A percentile compares a stretch with the other conserved stretches of the same genome.
These are phyloP conservation scores for Fopius arisanus DNA, from an alignment of 1,140 invertebrate species.

Conservation along the genomic window DNA sequence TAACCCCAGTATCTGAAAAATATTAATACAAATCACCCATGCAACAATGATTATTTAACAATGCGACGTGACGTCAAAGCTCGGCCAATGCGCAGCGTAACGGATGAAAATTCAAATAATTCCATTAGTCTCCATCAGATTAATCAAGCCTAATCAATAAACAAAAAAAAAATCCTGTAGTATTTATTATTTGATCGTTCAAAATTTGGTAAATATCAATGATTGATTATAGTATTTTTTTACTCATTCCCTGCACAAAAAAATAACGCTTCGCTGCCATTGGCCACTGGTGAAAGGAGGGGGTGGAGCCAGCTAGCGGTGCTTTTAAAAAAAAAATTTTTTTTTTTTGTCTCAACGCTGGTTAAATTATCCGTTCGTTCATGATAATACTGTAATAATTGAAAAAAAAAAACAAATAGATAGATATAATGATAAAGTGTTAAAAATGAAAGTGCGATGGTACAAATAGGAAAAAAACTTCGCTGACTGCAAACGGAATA, in stretches of 20 bases:
- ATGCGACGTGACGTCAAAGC: conserved; percentile 46
- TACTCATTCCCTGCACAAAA: conserved; percentile 40
- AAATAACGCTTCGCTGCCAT: conserved; percentile 59
- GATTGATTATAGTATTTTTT: conserved; percentile 32
- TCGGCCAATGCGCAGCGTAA: conserved; percentile 56
- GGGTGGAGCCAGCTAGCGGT: conserved; percentile 66
- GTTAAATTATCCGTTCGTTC: conserved; percentile 50
- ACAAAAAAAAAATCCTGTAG: not conserved
- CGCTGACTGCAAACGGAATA: conserved; percentile 22
- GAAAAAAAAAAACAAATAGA: not conserved
- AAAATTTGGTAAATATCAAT: not conserved
- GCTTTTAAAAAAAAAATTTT: conserved; percentile 44
- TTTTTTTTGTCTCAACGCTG: conserved; percentile 50
- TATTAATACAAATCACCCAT: conserved; percentile 10
- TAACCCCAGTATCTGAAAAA: conserved; percentile 12
- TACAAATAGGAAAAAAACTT: conserved; percentile 29
- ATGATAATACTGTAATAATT: conserved; percentile 9
- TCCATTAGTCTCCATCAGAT: not conserved
- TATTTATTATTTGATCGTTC: conserved; percentile 9
- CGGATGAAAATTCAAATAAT: too few species aligned
- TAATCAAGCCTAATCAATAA: not conserved
- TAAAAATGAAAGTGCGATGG: conserved; percentile 24
- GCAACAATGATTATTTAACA: not conserved
- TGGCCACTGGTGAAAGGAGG: conserved; percentile 64
- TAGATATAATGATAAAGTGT: conserved; percentile 14